Base-by-base conservation (phyloP, 2,888 invertebrate species). In the Bombyx huttoni region DNA sequence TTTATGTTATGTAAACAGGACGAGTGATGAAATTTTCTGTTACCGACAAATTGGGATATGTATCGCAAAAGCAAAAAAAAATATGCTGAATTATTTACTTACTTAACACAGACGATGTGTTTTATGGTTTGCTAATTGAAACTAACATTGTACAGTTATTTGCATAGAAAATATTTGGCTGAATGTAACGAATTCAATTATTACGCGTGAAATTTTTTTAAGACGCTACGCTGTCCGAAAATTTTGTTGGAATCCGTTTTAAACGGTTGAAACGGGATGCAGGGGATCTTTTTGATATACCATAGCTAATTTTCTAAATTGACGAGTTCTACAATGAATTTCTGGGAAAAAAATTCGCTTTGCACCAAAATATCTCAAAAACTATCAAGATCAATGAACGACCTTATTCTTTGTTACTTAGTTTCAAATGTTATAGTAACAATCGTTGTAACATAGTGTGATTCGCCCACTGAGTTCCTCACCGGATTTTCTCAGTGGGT, bases 101-200 rank as follows among this genome's bases (percentile, higher is more conserved):
- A 24, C 24, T 24, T 24, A 24, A 24, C n/a, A 24, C 24, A 24
- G 24, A 24, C 2, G 24, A 24, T 24, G 24, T 24, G 3, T 24
- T 24, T 24, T 24, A 24, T 3, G 24, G 24, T 24, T 24, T 24
- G 24, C 24, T 24, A 24, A 24, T 24, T 24, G 2, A 3, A 24
- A 24, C 24, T 24, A 24, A 24, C 24, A 24, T 24, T 40, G 40
- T 40, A 40, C 40, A 40, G 40, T 40, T 40, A 40, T 40, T 40
- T 40, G 40, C 40, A 40, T 12, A 40, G 8, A 10, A 40, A 8
- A 40, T 40, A 40, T 40, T 40, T 24, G 24, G 24, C 1, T 24
- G 46, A 13, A 51, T 51, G 50, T 46, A 51, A 51, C 50, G 34
- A 51, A 51, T 51, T 34, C 14, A 24, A 46, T 10, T 13, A 47